phyloP scores from a whole-genome alignment of 2,113 vertebrate genomes.

The Ctenomys sociabilis region DNA sequence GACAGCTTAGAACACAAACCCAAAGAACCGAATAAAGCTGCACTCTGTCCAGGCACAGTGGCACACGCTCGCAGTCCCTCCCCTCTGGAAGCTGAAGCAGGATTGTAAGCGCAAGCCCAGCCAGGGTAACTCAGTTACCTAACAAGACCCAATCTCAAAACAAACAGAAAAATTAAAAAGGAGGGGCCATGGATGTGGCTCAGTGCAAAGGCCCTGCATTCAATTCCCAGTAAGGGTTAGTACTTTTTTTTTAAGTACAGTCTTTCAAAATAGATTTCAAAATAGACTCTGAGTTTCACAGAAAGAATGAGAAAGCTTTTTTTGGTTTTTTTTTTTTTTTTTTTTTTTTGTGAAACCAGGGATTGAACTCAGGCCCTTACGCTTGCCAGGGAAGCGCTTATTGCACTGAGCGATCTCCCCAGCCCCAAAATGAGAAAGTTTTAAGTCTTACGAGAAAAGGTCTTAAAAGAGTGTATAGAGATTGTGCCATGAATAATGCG shows the following conservation, averaged over 20 bases:
- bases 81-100: background rate
- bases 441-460: conserved; percentile 7
- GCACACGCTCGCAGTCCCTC: background rate
- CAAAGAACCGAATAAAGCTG: background rate
- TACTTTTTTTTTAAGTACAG: background rate
- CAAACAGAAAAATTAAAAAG: background rate
- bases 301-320: too few species aligned
- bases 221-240: background rate
- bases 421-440: background rate
- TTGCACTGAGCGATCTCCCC: too few species aligned
- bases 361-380: too few species aligned
- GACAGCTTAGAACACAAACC: background rate
- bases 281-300: background rate
- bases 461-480: background rate
- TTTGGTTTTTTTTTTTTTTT: too few species aligned
- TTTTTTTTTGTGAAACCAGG: too few species aligned
- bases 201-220: background rate
- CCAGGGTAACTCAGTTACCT: background rate
- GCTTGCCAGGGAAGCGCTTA: too few species aligned
- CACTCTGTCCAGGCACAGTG: background rate
- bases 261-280: background rate
- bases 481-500: background rate
- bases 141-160: background rate
- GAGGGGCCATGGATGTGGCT: background rate
- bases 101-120: background rate